Evolutionary conservation across 2,797 vertebrate species (phyloP).

Genomic region (Hydrolagus colliei): DNA sequence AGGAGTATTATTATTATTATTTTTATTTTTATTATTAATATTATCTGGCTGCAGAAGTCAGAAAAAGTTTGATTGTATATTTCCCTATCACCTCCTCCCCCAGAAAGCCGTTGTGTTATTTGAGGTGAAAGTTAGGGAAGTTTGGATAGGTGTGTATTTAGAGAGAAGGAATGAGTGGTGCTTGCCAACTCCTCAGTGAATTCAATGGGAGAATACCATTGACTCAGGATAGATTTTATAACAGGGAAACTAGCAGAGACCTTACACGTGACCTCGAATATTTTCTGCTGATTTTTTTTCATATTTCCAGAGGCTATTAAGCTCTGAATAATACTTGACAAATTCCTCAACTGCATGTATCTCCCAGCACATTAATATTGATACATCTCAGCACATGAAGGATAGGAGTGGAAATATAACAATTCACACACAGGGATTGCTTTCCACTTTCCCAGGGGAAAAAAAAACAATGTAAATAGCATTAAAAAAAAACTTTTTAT

Average conservation of each 20-base stretch:
- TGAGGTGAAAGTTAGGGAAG: too few relatives aligned
- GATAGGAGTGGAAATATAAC: background rate
- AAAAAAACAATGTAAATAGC: background rate
- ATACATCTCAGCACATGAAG: background rate
- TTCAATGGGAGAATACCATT: conserved; percentile 44
- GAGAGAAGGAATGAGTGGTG: too few relatives aligned
- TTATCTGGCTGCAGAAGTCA: too few relatives aligned
- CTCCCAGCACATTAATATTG: background rate
- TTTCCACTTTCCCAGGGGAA: background rate
- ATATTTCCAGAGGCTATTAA: conserved; percentile 34
- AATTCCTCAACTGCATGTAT: background rate
- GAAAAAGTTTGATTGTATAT: too few relatives aligned
- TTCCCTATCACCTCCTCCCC: too few relatives aligned
- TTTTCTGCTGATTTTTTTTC: conserved; percentile 44
- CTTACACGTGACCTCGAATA: conserved; percentile 38
- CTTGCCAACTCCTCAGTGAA: conserved; percentile 21
- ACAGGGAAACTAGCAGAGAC: conserved; percentile 43
- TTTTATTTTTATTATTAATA: too few relatives aligned
- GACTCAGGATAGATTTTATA: conserved; percentile 51
- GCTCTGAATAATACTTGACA: conserved; percentile 1
- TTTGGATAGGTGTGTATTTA: too few relatives aligned
- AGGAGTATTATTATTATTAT: too few relatives aligned
- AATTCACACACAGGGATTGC: too few relatives aligned
- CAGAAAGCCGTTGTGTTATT: too few relatives aligned
- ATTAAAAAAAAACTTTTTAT: too few relatives aligned